Conservation (phyloP, 2,888 invertebrate genomes). For the Andrena bucephala region DNA sequence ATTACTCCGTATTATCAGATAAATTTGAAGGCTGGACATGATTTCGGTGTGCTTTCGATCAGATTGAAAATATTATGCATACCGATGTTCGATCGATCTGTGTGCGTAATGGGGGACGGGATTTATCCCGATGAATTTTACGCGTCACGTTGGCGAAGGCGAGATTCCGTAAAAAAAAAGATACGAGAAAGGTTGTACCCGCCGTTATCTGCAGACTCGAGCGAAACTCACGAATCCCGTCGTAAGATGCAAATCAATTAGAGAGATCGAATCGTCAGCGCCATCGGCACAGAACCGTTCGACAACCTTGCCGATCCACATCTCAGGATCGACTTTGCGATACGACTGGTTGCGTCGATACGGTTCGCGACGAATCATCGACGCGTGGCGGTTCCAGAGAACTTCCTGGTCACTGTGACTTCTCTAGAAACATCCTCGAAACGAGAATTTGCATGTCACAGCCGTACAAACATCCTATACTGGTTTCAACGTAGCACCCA, state of each 20-base stretch:
- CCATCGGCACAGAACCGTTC: conserved; percentile 43
- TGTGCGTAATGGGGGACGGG: no score
- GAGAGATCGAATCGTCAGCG: conserved; percentile 41
- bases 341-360: conserved; percentile 26
- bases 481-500: not conserved
- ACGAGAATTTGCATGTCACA: not conserved
- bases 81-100: not conserved
- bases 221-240: conserved; percentile 23
- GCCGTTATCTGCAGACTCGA: not conserved
- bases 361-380: conserved; percentile 17
- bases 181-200: not conserved
- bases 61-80: not conserved
- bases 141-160: not conserved
- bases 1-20: not conserved
- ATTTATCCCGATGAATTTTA: not conserved
- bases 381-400: not conserved
- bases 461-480: no score
- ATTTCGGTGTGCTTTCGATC: conserved; percentile 4
- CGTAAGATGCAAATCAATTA: conserved; percentile 52
- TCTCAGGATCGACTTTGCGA: conserved; percentile 15
- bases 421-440: not conserved
- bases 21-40: conserved; percentile 3
- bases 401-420: not conserved
- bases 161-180: not conserved
- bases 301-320: conserved; percentile 48